Percentiles rank a stretch among this genome's conserved stretches.
phyloP scores from a whole-genome alignment of 2,113 vertebrate species.

The Gadus macrocephalus region DNA sequence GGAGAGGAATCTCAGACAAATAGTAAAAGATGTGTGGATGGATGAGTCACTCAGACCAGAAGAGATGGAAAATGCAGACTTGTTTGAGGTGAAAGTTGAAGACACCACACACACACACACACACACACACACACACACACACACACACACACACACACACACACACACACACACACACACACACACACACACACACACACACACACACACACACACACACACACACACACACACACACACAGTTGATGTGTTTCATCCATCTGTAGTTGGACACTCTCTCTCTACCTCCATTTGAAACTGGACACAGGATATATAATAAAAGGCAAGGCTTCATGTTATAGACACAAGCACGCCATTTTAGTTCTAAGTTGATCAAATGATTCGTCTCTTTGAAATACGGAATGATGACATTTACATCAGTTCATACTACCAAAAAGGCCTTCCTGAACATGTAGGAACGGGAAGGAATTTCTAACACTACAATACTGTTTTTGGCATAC shows the following conservation, averaged over 20 bases:
- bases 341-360: too few species aligned
- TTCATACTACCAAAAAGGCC: too few species aligned
- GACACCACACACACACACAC: constrained; percentile 17
- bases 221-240: constrained; percentile 6
- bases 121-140: constrained; percentile 1
- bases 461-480: neutral
- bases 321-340: too few species aligned
- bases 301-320: too few species aligned
- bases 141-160: neutral
- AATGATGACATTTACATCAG: too few species aligned
- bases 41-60: neutral
- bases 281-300: too few species aligned
- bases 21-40: neutral
- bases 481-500: constrained; percentile 11
- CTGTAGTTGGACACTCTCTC: too few species aligned
- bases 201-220: neutral
- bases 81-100: constrained; percentile 33
- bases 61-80: neutral
- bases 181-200: constrained; percentile 10
- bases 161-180: neutral
- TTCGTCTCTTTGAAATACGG: too few species aligned
- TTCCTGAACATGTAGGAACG: too few species aligned
- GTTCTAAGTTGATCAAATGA: too few species aligned
- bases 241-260: too few species aligned
- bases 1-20: too few species aligned